A percentile compares a stretch with the other conserved stretches of the same genome.
These are phyloP conservation scores for Gopherus flavomarginatus DNA, from an alignment of 2,113 vertebrate species.

Conservation along the genomic window DNA sequence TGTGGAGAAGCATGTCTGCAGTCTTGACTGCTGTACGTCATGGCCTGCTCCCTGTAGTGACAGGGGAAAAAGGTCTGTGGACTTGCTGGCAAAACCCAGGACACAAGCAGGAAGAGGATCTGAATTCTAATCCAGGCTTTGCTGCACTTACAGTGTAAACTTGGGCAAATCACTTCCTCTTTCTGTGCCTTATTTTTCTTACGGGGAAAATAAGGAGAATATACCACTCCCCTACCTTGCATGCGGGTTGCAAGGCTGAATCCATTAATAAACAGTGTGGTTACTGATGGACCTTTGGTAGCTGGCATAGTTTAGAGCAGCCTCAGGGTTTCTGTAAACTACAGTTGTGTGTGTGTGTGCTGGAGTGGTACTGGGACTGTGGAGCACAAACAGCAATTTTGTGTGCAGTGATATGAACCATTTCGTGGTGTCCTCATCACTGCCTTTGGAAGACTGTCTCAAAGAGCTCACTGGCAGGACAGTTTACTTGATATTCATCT, in stretches of 20 bases:
- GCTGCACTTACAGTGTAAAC: background rate
- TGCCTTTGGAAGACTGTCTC: background rate
- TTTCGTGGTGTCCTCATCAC: slow-evolving; percentile 12
- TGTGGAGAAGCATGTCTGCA: fast-evolving
- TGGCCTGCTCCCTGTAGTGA: background rate
- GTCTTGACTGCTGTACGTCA: background rate
- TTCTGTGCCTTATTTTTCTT: background rate
- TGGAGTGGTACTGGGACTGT: background rate
- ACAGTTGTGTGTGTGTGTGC: background rate
- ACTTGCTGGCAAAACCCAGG: background rate
- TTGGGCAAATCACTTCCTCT: background rate
- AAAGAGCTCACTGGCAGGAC: background rate
- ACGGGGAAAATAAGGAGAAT: background rate
- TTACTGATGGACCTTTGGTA: background rate
- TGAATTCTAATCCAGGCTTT: background rate
- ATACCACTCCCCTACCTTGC: background rate
- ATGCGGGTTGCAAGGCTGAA: background rate
- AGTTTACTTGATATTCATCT: slow-evolving; percentile 5
- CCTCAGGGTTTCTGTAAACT: background rate
- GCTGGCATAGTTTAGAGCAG: background rate
- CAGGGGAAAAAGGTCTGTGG: background rate
- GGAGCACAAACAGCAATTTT: background rate
- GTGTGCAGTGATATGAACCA: background rate
- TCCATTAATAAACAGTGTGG: background rate
- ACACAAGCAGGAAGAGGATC: background rate